A percentile compares a stretch with the other conserved stretches of the same genome.
phyloP scores from a whole-genome alignment of 2,888 invertebrate species.

The Uropetala carovei region DNA sequence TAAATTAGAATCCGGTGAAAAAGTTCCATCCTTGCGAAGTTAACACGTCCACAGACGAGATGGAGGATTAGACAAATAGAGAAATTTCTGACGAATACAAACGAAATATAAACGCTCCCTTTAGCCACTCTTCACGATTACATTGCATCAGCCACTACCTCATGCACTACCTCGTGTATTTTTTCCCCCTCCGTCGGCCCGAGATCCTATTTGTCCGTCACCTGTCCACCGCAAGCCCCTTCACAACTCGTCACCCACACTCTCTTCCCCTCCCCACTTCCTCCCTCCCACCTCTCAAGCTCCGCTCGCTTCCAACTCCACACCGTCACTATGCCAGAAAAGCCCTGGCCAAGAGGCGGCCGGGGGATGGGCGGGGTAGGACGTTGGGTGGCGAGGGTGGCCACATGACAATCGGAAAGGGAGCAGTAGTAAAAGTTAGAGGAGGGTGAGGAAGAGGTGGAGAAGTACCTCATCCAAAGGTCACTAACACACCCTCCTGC shows the following conservation, averaged over 20 bases:
- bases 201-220: slow-evolving; percentile 29
- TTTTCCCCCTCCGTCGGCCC: neutral
- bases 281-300: neutral
- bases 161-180: neutral
- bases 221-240: slow-evolving; percentile 46
- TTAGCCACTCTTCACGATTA: slow-evolving; percentile 14
- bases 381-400: neutral
- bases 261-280: neutral
- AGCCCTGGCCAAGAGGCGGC: neutral
- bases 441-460: neutral
- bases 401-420: neutral
- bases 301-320: slow-evolving; percentile 9
- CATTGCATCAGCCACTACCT: slow-evolving; percentile 13
- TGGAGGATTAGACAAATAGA: no score
- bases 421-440: neutral
- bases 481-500: slow-evolving; percentile 16
- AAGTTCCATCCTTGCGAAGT: no score
- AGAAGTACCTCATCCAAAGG: slow-evolving; percentile 18
- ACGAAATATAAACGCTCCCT: neutral
- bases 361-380: neutral
- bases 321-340: neutral
- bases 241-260: slow-evolving; percentile 37
- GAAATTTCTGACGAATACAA: no score
- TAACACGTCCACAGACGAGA: no score
- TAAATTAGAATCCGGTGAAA: no score